These are phyloP conservation scores for Brenthis ino DNA, from an alignment of 2,888 invertebrate species.

Conservation along the genomic window DNA sequence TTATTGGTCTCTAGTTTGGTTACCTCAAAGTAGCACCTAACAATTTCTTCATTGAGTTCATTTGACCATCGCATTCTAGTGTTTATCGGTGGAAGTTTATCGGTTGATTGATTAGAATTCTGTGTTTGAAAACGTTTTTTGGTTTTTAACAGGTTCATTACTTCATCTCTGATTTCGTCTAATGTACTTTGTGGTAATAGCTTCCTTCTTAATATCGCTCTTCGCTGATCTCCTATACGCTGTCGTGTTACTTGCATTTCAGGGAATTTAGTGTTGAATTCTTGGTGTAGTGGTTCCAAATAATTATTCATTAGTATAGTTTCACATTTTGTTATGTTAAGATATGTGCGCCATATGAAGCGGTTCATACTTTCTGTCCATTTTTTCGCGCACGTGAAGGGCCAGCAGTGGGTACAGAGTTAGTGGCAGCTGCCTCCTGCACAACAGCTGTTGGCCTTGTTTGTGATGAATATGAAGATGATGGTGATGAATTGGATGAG, in stretches of 20 bases:
- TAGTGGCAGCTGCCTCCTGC: constrained; percentile 11
- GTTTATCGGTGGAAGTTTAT: constrained; percentile 1
- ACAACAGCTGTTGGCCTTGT: constrained; percentile 14
- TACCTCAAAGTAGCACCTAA: constrained; percentile 25
- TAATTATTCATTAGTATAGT: constrained; percentile 23
- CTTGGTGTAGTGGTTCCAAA: constrained; percentile 28
- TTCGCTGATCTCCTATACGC: constrained; percentile 39
- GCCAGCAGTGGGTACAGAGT: constrained; percentile 18
- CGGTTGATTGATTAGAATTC: neutral
- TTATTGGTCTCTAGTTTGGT: constrained; percentile 25
- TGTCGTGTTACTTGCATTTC: constrained; percentile 37
- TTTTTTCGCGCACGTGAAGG: constrained; percentile 17
- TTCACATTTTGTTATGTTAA: constrained; percentile 24
- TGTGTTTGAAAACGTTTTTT: neutral
- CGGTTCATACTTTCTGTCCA: constrained; percentile 3
- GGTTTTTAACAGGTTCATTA: too few species aligned
- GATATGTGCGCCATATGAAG: constrained; percentile 29
- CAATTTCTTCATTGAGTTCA: constrained; percentile 32
- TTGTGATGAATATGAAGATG: neutral
- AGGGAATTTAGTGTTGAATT: constrained; percentile 34
- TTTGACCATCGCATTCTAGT: constrained; percentile 26
- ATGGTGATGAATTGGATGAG: neutral
- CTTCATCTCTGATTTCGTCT: too few species aligned
- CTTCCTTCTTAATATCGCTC: constrained; percentile 36
- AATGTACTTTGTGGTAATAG: too few species aligned